Evolutionary conservation across 2,888 invertebrate species (phyloP).

Genomic region (Melipona bicolor): DNA sequence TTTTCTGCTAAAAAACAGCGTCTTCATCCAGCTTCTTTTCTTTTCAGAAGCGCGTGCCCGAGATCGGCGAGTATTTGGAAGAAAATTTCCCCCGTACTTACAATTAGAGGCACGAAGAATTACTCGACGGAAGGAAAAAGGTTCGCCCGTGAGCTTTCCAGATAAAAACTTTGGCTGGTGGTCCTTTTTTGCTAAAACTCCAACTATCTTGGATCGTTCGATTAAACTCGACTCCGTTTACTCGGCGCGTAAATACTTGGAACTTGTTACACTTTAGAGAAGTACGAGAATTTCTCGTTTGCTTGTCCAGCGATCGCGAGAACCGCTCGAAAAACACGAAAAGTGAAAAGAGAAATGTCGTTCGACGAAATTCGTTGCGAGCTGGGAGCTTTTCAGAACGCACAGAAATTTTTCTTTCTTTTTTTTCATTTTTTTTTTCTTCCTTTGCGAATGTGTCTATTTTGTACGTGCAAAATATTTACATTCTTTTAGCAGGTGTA

Average conservation of each 20-base stretch:
- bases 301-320: neutral
- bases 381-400: neutral
- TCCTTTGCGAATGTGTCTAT: neutral
- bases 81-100: neutral
- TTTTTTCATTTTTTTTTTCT: neutral
- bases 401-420: too few species aligned
- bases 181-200: neutral
- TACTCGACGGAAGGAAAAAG: neutral
- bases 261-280: neutral
- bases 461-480: too few species aligned
- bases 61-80: neutral
- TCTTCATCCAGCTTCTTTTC: neutral
- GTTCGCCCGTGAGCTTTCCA: neutral
- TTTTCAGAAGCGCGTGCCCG: neutral
- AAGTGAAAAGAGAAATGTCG: neutral
- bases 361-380: neutral
- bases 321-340: neutral
- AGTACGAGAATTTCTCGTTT: neutral
- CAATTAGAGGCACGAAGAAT: neutral
- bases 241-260: neutral
- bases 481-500: too few species aligned
- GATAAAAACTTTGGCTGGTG: neutral
- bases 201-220: neutral
- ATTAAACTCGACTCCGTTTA: neutral
- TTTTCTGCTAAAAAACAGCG: too few species aligned